A percentile compares a stretch with the other conserved stretches of the same genome.
Evolutionary conservation across 2,888 invertebrate genomes (phyloP).

Genomic region (Heliconius erato): DNA sequence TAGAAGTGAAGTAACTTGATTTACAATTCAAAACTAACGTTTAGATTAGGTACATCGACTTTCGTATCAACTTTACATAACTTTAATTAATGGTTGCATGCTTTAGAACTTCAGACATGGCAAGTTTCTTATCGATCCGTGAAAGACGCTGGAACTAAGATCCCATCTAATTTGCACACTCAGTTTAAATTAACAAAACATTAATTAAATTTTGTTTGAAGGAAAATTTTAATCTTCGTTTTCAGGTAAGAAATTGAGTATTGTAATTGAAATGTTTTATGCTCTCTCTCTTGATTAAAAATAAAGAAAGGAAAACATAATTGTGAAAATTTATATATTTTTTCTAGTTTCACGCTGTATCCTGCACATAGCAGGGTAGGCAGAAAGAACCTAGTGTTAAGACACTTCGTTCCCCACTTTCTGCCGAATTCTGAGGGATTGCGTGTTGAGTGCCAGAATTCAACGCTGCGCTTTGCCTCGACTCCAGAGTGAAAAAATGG

Average conservation of each 20-base stretch:
- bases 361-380: too few species aligned
- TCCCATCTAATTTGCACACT: constrained; percentile 35
- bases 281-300: too few species aligned
- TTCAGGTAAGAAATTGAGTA: not conserved
- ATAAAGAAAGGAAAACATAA: too few species aligned
- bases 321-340: too few species aligned
- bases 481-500: too few species aligned
- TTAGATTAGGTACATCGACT: constrained; percentile 4
- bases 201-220: constrained; percentile 41
- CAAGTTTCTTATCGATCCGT: constrained; percentile 47
- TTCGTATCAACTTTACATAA: constrained; percentile 32
- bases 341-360: too few species aligned
- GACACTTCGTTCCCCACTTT: too few species aligned
- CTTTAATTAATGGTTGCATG: constrained; percentile 49
- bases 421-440: too few species aligned
- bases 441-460: too few species aligned
- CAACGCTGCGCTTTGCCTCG: too few species aligned
- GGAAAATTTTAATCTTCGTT: not conserved
- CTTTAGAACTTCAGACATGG: constrained; percentile 43
- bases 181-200: constrained; percentile 42
- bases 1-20: not conserved
- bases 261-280: not conserved
- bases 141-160: constrained; percentile 38
- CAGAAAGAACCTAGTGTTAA: too few species aligned
- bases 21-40: constrained; percentile 20